Base-by-base conservation (phyloP, 2,888 invertebrate genomes). In the Glomeris marginata region DNA sequence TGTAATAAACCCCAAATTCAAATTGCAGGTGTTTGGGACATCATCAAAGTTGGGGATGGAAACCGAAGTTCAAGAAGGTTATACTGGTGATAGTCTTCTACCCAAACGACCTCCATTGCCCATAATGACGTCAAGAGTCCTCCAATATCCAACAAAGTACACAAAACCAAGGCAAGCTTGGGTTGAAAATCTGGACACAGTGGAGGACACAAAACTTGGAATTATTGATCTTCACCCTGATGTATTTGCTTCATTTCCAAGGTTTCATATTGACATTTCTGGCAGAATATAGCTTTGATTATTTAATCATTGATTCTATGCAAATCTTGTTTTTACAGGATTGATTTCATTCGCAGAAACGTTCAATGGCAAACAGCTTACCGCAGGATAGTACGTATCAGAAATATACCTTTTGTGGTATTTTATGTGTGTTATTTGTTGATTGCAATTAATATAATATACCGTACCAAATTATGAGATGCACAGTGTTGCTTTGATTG, bases 201-300 rank as follows among this genome's bases (percentile, higher is more conserved):
- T 81, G 16, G 75, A 80, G 55, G 83, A 82, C 60, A 75, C 78
- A 53, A 84, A 84, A 57, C 62, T 88, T n/a, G 90, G 86, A 0
- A 66, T 95, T 1, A 70, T 94, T 34, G 82, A 86, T 63, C 69
- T 98, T 37, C 94, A 98, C 70, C 94, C 97, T 0, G 77, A 79
- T 54, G 72, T 95, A 8, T 95, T 85, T 67, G 88, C 80, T 1
- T 71, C 76, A 0, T 75, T 77, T 59, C 94, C 94, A 0, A 74
- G 92, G 69, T 69, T 54, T 64, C 38, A 4, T 28, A 28, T 28
- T 28, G 3, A 8, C 8, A 28, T 45, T 46, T 46, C 3, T 46
- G 3, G 10, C 34, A 13, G n/a, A 33, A 45, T 33, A 33, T n/a
- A 34, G 22, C 5, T 45, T 38, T 48, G 15, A 28, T 36, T 43